Conservation (phyloP, 2,113 vertebrate genomes). For the Muscicapa adusta region DNA sequence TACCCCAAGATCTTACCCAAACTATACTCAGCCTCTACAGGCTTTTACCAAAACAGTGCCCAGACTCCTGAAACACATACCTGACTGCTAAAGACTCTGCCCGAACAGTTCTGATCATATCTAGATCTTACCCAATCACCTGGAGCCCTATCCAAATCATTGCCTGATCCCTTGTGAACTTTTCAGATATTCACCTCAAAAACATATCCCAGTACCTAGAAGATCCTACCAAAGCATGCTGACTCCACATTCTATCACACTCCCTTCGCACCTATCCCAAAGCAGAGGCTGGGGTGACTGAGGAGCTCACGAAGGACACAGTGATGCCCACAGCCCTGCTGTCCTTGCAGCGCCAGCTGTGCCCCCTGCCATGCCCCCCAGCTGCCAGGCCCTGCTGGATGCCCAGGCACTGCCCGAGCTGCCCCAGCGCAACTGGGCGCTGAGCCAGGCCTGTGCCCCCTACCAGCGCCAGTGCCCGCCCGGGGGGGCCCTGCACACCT, state of each 20-base stretch:
- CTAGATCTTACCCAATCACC: not conserved
- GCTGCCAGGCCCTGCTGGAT: slow-evolving; percentile 76
- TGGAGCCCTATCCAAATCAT: not conserved
- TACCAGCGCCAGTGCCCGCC: slow-evolving; percentile 78
- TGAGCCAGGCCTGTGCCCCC: slow-evolving; percentile 83
- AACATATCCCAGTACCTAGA: not conserved
- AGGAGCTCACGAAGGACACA: not conserved
- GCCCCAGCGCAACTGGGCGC: slow-evolving; percentile 78
- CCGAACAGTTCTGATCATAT: not conserved
- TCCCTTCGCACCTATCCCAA: not conserved
- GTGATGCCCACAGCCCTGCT: not conserved
- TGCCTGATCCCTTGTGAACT: not conserved
- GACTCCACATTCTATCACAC: not conserved
- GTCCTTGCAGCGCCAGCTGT: slow-evolving; percentile 35
- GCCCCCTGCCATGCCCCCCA: slow-evolving; percentile 64
- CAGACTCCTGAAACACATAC: not conserved
- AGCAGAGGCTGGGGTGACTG: accelerated
- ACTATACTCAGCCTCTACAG: not conserved
- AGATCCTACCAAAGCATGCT: not conserved
- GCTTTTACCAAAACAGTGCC: not conserved
- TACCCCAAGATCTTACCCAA: not conserved
- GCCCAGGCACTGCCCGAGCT: slow-evolving; percentile 74
- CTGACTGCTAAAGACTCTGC: not conserved
- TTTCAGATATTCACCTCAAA: not conserved
- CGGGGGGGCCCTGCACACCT: not conserved